Evolutionary conservation across 2,888 invertebrate genomes (phyloP).

Genomic region (Griposia aprilina): DNA sequence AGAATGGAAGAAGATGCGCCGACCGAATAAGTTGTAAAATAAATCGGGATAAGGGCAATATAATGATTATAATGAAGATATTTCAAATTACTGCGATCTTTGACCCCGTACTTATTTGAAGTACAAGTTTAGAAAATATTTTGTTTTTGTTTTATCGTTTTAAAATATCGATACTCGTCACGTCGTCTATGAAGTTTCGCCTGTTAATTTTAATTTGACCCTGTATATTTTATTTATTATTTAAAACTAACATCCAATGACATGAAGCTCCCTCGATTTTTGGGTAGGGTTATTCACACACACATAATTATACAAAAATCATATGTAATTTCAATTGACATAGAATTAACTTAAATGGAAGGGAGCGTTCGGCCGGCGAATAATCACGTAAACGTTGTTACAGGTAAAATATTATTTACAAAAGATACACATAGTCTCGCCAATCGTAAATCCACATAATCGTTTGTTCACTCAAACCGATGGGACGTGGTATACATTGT

Average conservation of each 20-base stretch:
- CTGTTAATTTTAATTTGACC: background rate
- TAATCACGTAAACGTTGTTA: conserved; percentile 29
- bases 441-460: conserved; percentile 33
- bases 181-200: background rate
- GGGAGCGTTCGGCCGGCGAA: conserved; percentile 26
- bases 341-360: conserved; percentile 27
- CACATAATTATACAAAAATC: conserved; percentile 35
- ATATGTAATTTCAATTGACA: conserved; percentile 52
- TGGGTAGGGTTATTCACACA: conserved; percentile 14
- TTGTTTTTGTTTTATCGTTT: background rate
- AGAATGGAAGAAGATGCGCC: background rate
- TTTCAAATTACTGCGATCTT: background rate
- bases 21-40: background rate
- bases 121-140: too few relatives aligned
- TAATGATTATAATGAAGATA: background rate
- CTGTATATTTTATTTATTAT: conserved; percentile 3
- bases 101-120: background rate
- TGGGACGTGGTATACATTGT: conserved; percentile 28
- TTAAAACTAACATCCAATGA: conserved; percentile 18
- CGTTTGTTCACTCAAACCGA: conserved; percentile 30
- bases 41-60: background rate
- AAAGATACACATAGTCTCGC: conserved; percentile 30
- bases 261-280: conserved; percentile 16
- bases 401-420: conserved; percentile 58
- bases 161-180: background rate